phyloP scores from a whole-genome alignment of 2,113 vertebrate species.

The Passer montanus region DNA sequence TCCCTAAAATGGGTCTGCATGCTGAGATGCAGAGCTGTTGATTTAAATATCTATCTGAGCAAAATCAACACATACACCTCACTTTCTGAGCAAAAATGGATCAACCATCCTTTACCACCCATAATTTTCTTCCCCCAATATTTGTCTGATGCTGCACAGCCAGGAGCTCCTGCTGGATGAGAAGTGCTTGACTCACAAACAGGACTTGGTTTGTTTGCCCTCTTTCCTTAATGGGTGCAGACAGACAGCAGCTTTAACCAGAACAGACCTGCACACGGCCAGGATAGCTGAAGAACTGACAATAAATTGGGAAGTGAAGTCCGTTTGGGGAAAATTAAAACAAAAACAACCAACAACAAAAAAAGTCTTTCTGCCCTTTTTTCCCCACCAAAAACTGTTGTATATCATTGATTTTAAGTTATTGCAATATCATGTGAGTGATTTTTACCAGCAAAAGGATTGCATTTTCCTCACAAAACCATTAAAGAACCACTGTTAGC shows the following conservation, averaged over 20 bases:
- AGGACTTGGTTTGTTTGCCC: not conserved
- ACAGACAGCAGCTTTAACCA: not conserved
- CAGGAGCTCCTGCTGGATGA: not conserved
- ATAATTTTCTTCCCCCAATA: constrained; percentile 26
- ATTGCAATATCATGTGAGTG: not conserved
- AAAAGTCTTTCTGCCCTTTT: not conserved
- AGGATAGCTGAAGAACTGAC: not conserved
- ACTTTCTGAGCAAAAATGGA: not conserved
- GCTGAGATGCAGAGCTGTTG: not conserved
- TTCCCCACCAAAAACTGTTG: not conserved
- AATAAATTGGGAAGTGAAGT: not conserved
- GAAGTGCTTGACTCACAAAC: not conserved
- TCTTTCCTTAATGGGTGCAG: not conserved
- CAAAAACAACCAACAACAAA: not conserved
- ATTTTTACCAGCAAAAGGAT: not conserved
- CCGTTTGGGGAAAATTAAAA: not conserved
- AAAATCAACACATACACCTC: not conserved
- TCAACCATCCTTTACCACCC: not conserved
- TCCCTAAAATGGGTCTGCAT: not conserved
- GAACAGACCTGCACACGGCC: not conserved
- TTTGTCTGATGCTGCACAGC: not conserved
- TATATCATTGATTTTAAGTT: not conserved
- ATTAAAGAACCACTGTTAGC: not conserved
- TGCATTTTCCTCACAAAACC: not conserved
- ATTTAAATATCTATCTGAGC: not conserved